A percentile compares a stretch with the other conserved stretches of the same genome.
phyloP scores from a whole-genome alignment of 2,888 invertebrate genomes.

The Zhuqinia jingwanae region DNA sequence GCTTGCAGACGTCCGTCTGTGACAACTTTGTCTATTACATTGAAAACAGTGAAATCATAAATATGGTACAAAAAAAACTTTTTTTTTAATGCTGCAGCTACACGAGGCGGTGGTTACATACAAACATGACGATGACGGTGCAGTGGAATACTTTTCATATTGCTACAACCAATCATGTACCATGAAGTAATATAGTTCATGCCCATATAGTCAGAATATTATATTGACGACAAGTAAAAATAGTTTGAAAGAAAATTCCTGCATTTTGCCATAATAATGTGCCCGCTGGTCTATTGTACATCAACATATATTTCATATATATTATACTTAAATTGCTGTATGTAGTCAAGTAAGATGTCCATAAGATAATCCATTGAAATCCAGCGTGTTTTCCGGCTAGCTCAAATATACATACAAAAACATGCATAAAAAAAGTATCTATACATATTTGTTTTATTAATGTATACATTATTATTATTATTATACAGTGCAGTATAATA shows the following conservation, averaged over 20 bases:
- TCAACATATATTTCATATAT: too few species aligned
- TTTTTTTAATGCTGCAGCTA: not conserved
- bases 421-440: not conserved
- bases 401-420: not conserved
- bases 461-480: not conserved
- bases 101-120: not conserved
- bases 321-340: not conserved
- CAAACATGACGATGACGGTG: too few species aligned
- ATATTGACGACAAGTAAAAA: too few species aligned
- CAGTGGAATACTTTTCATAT: not conserved
- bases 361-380: not conserved
- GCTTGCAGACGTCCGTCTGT: conserved; percentile 51
- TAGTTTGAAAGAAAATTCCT: too few species aligned
- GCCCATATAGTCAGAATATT: too few species aligned
- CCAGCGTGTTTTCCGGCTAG: not conserved
- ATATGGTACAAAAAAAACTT: too few species aligned
- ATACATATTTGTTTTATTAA: not conserved
- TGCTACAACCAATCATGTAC: too few species aligned
- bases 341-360: not conserved
- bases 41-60: conserved; percentile 16
- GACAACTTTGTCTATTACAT: not conserved
- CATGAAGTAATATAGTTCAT: too few species aligned
- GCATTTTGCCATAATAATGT: too few species aligned
- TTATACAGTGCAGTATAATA: too few species aligned
- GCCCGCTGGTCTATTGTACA: too few species aligned